Evolutionary conservation across 2,797 vertebrate species (phyloP).

Genomic region (Pampus argenteus): DNA sequence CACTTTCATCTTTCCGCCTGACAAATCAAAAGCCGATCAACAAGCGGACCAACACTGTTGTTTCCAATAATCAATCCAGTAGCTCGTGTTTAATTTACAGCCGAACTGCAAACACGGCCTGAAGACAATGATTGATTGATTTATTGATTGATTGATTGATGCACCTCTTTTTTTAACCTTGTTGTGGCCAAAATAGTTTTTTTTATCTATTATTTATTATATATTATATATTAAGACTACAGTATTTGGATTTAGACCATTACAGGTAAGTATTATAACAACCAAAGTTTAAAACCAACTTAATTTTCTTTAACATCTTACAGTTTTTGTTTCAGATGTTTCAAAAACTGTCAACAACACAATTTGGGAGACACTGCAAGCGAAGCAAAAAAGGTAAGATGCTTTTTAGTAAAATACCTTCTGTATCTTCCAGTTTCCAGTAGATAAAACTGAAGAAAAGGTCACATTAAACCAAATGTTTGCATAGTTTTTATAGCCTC

Average conservation of each 20-base stretch:
- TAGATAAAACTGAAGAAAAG: not conserved
- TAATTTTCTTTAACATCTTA: not conserved
- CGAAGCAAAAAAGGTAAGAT: not conserved
- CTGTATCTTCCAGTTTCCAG: not conserved
- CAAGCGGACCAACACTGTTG: not conserved
- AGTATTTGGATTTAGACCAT: not conserved
- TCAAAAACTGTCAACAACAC: not conserved
- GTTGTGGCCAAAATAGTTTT: not conserved
- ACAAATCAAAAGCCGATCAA: conserved; percentile 14
- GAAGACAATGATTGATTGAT: too few species aligned
- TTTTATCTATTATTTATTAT: not conserved
- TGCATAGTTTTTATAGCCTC: not conserved
- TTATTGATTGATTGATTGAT: too few species aligned
- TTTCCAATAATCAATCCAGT: not conserved
- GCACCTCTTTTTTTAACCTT: too few species aligned
- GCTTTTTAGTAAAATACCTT: not conserved
- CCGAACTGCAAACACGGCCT: not conserved
- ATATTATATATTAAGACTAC: not conserved
- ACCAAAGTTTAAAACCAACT: not conserved
- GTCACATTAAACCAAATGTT: not conserved
- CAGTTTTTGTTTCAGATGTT: not conserved
- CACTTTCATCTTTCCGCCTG: conserved; percentile 13
- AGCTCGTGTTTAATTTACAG: not conserved
- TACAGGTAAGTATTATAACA: not conserved
- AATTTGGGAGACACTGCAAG: not conserved